Percentiles rank a stretch among this genome's conserved stretches.
These are phyloP conservation scores for Rostratula benghalensis DNA, from an alignment of 2,113 vertebrate species.

Conservation along the genomic window DNA sequence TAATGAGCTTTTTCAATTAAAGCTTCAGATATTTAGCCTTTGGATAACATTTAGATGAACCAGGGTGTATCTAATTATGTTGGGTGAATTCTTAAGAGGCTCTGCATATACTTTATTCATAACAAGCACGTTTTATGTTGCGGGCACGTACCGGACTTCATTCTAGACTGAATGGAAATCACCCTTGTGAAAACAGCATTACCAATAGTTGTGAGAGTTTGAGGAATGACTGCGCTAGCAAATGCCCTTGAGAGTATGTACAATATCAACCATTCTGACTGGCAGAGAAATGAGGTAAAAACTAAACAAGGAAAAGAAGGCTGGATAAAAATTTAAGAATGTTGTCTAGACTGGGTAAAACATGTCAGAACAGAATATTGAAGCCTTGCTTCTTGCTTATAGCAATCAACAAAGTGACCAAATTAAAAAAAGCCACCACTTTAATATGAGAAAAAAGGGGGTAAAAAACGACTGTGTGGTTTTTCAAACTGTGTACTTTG, in stretches of 20 bases:
- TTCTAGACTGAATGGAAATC: constrained; percentile 47
- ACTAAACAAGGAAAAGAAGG: background rate
- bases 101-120: constrained; percentile 50
- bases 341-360: background rate
- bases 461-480: accelerated
- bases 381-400: background rate
- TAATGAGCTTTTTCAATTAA: constrained; percentile 79
- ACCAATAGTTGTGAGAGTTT: background rate
- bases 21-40: constrained; percentile 75
- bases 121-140: constrained; percentile 53
- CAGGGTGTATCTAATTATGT: constrained; percentile 68
- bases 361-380: background rate
- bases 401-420: background rate
- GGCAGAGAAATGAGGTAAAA: constrained; percentile 7
- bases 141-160: constrained; percentile 11
- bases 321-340: background rate
- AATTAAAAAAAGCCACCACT: background rate
- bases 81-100: constrained; percentile 69
- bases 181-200: constrained; percentile 36
- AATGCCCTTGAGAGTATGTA: background rate
- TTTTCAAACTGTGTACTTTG: background rate
- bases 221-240: constrained; percentile 19
- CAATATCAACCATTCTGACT: background rate
- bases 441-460: background rate
- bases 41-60: constrained; percentile 74